Evolutionary conservation across 2,113 vertebrate species (phyloP).

Genomic region (Ochotona curzoniae): DNA sequence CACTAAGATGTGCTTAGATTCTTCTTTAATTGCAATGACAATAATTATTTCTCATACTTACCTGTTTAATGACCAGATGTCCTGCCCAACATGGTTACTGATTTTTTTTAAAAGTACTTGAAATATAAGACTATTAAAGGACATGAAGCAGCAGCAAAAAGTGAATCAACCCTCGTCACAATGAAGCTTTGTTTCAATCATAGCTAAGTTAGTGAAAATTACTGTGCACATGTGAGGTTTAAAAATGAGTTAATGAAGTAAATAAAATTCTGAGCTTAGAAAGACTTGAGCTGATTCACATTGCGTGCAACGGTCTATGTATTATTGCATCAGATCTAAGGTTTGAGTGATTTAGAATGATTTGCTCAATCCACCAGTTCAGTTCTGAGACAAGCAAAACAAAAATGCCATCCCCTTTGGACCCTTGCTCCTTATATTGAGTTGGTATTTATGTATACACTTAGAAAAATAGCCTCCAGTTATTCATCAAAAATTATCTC

Average conservation of each 20-base stretch:
- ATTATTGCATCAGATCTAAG: constrained; percentile 32
- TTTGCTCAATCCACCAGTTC: constrained; percentile 36
- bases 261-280: constrained; percentile 40
- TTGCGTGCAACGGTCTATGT: background rate
- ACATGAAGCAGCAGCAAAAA: background rate
- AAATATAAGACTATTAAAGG: constrained; percentile 47
- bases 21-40: background rate
- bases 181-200: background rate
- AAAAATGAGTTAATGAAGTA: constrained; percentile 62
- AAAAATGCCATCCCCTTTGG: background rate
- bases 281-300: constrained; percentile 1
- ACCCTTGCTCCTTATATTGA: background rate
- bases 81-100: background rate
- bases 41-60: constrained; percentile 20
- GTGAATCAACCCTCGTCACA: background rate
- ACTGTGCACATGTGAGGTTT: constrained; percentile 13
- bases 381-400: background rate
- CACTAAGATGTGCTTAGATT: background rate
- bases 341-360: constrained; percentile 42
- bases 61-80: constrained; percentile 21
- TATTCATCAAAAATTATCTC: background rate
- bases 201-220: constrained; percentile 28
- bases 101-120: background rate
- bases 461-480: background rate
- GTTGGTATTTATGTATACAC: background rate